Evolutionary conservation across 1,140 invertebrate species (phyloP).

Genomic region (Cheumatopsyche charites): DNA sequence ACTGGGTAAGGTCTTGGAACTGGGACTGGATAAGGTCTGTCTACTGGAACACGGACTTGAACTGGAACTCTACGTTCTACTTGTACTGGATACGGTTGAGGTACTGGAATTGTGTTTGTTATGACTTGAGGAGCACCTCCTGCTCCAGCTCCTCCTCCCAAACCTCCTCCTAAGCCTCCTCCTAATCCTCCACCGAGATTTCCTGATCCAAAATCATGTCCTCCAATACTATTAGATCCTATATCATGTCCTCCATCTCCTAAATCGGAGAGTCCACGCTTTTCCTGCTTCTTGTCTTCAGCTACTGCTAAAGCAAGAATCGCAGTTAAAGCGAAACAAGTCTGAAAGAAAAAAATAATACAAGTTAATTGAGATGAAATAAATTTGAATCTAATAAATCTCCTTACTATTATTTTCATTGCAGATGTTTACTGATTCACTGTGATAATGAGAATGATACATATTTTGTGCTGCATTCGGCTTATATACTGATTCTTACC

Average conservation of each 20-base stretch:
- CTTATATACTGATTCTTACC: not conserved
- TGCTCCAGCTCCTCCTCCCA: slow-evolving; percentile 1
- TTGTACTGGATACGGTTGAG: slow-evolving; percentile 45
- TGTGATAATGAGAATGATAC: not conserved
- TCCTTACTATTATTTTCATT: slow-evolving; percentile 1
- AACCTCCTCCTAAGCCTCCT: slow-evolving; percentile 29
- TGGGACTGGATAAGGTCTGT: slow-evolving; percentile 43
- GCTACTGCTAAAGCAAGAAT: slow-evolving; percentile 34
- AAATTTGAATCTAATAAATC: not conserved
- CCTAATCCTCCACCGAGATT: not conserved
- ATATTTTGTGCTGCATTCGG: not conserved
- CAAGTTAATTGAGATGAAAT: too few relatives aligned
- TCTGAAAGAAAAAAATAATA: not conserved
- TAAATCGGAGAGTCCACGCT: slow-evolving; percentile 42
- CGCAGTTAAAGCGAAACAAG: slow-evolving; percentile 7
- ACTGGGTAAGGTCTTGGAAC: slow-evolving; percentile 51
- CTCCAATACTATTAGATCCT: slow-evolving; percentile 1
- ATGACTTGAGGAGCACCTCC: slow-evolving; percentile 42
- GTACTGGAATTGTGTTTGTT: slow-evolving; percentile 46
- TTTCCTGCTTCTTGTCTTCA: slow-evolving; percentile 44
- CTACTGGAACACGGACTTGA: slow-evolving; percentile 44
- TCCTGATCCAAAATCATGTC: slow-evolving; percentile 19
- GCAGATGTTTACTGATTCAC: not conserved
- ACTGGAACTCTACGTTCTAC: slow-evolving; percentile 43
- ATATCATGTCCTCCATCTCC: slow-evolving; percentile 37